A percentile compares a stretch with the other conserved stretches of the same genome.
phyloP scores from a whole-genome alignment of 2,888 invertebrate species.

The Amblyteles armatorius region DNA sequence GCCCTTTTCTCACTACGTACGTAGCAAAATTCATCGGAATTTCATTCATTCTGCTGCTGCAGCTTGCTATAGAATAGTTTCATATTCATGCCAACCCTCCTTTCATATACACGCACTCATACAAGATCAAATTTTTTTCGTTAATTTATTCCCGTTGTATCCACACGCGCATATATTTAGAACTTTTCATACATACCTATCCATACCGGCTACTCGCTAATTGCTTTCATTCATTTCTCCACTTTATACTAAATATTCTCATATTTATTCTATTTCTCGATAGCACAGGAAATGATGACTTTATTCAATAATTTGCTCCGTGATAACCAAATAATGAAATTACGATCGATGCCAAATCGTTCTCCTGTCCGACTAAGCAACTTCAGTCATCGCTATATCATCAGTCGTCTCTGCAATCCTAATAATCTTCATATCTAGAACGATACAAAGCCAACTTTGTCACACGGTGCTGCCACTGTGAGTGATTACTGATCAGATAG shows the following conservation, averaged over 20 bases:
- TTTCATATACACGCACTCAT: slow-evolving; percentile 29
- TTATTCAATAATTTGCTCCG: not conserved
- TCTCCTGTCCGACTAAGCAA: not conserved
- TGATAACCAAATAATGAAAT: not conserved
- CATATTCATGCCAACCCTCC: slow-evolving; percentile 46
- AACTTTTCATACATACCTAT: slow-evolving; percentile 15
- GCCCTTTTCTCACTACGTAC: slow-evolving; percentile 29
- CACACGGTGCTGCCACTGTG: slow-evolving; percentile 31
- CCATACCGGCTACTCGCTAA: slow-evolving; percentile 30
- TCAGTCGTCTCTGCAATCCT: not conserved
- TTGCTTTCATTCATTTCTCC: slow-evolving; percentile 21
- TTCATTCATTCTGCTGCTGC: slow-evolving; percentile 47
- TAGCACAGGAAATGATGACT: not conserved
- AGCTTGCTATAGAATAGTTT: slow-evolving; percentile 51
- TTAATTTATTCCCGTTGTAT: slow-evolving; percentile 16
- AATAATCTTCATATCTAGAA: not conserved
- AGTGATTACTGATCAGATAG: slow-evolving; percentile 39
- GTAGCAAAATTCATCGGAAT: slow-evolving; percentile 61
- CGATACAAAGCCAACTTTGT: not conserved
- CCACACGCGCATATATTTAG: slow-evolving; percentile 33
- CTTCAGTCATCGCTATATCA: not conserved
- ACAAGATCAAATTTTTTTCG: slow-evolving; percentile 19
- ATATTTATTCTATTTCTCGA: not conserved
- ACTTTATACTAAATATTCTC: not conserved
- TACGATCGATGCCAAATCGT: no score